Evolutionary conservation across 2,113 vertebrate species (phyloP).

Genomic region (Lepus timidus): DNA sequence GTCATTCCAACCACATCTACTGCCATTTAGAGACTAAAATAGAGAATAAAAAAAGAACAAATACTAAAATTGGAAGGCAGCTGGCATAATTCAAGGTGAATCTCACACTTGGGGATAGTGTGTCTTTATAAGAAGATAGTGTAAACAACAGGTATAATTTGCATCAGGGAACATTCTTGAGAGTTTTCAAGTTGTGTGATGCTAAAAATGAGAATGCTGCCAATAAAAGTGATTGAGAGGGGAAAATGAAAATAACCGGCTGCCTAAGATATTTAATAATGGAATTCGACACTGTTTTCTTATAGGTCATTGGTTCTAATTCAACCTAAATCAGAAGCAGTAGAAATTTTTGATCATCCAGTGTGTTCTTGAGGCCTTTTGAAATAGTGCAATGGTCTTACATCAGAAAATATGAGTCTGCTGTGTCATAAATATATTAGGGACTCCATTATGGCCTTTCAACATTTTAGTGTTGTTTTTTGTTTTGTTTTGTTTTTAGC

Average conservation of each 20-base stretch:
- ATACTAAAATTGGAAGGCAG: slow-evolving; percentile 55
- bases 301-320: slow-evolving; percentile 59
- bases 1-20: slow-evolving; percentile 66
- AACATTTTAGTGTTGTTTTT: neutral
- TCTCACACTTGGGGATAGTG: slow-evolving; percentile 54
- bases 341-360: neutral
- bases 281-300: slow-evolving; percentile 17
- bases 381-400: neutral
- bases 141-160: slow-evolving; percentile 73
- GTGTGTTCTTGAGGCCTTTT: neutral
- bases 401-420: neutral
- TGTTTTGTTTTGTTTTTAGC: neutral
- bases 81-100: slow-evolving; percentile 75
- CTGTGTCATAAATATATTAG: neutral
- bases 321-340: slow-evolving; percentile 43
- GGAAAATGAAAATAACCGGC: neutral
- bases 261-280: slow-evolving; percentile 39
- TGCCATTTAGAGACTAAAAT: slow-evolving; percentile 54
- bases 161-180: slow-evolving; percentile 54
- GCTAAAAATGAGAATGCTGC: neutral
- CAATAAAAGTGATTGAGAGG: slow-evolving; percentile 61
- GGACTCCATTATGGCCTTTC: neutral
- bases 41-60: slow-evolving; percentile 63
- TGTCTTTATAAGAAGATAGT: slow-evolving; percentile 57
- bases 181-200: slow-evolving; percentile 63